phyloP scores from a whole-genome alignment of 2,888 invertebrate genomes.

The Flabesymbios commensalis region DNA sequence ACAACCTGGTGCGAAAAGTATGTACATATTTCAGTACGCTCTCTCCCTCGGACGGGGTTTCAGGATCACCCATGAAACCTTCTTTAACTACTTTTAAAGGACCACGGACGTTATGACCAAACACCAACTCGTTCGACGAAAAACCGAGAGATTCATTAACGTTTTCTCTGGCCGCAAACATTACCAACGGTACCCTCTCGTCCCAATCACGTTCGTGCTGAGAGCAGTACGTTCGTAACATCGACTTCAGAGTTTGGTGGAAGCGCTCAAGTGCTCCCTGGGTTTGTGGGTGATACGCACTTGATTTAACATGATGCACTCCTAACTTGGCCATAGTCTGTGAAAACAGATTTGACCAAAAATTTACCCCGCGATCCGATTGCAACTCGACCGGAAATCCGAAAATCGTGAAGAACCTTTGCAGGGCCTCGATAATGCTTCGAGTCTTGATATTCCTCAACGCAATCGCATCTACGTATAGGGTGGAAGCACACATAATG shows the following conservation, averaged over 20 bases:
- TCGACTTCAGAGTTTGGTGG: slow-evolving; percentile 7
- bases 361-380: slow-evolving; percentile 15
- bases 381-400: slow-evolving; percentile 10
- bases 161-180: slow-evolving; percentile 20
- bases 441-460: slow-evolving; percentile 8
- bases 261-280: slow-evolving; percentile 14
- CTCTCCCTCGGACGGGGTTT: no score
- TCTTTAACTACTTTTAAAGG: slow-evolving; percentile 20
- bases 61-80: slow-evolving; percentile 5
- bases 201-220: slow-evolving; percentile 7
- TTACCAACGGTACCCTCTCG: slow-evolving; percentile 15
- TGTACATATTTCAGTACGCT: slow-evolving; percentile 13
- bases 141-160: slow-evolving; percentile 34
- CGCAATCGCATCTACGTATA: slow-evolving; percentile 15
- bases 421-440: not conserved
- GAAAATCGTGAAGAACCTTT: not conserved
- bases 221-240: not conserved
- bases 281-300: slow-evolving; percentile 15
- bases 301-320: slow-evolving; percentile 9
- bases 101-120: slow-evolving; percentile 31
- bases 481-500: slow-evolving; percentile 16
- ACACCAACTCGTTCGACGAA: slow-evolving; percentile 32
- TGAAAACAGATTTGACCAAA: slow-evolving; percentile 16
- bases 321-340: slow-evolving; percentile 1
- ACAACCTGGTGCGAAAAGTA: slow-evolving; percentile 13